These are phyloP conservation scores for Tenodera sinensis DNA, from an alignment of 2,888 invertebrate species.

Conservation along the genomic window DNA sequence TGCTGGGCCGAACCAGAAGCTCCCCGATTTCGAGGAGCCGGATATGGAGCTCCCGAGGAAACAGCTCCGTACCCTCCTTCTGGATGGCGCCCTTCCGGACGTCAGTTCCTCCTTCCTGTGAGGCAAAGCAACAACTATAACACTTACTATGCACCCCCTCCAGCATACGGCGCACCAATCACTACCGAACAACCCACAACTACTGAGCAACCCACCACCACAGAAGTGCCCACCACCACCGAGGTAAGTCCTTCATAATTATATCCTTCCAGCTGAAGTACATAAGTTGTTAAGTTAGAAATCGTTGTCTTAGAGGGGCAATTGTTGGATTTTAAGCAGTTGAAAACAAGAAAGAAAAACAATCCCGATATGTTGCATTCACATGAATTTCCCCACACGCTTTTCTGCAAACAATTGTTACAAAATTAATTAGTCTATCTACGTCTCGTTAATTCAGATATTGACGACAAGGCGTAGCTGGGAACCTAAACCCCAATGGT, in stretches of 20 bases:
- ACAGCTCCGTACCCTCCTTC: slow-evolving; percentile 43
- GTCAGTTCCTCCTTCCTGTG: slow-evolving; percentile 43
- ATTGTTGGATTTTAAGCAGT: too few species aligned
- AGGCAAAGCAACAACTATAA: neutral
- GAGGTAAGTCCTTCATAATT: slow-evolving; percentile 5
- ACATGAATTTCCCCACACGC: too few species aligned
- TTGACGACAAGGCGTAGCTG: too few species aligned
- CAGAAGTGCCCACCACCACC: slow-evolving; percentile 25
- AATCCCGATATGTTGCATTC: too few species aligned
- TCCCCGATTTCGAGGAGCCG: neutral
- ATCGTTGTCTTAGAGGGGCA: too few species aligned
- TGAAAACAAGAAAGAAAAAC: too few species aligned
- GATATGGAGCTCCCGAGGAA: slow-evolving; percentile 35
- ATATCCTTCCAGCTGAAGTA: too few species aligned
- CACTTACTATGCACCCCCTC: slow-evolving; percentile 24
- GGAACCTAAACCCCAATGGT: too few species aligned
- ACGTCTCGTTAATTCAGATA: too few species aligned
- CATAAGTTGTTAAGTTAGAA: too few species aligned
- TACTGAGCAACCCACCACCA: slow-evolving; percentile 17
- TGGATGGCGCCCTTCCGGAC: slow-evolving; percentile 45
- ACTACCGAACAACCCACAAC: slow-evolving; percentile 12
- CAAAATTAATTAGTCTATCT: too few species aligned
- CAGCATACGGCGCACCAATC: slow-evolving; percentile 21
- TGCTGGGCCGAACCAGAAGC: neutral
- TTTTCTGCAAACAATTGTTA: too few species aligned